Percentiles rank a stretch among this genome's conserved stretches.
These are phyloP conservation scores for Ceratoteleas bidentatus DNA, from an alignment of 1,140 invertebrate species.

Conservation along the genomic window DNA sequence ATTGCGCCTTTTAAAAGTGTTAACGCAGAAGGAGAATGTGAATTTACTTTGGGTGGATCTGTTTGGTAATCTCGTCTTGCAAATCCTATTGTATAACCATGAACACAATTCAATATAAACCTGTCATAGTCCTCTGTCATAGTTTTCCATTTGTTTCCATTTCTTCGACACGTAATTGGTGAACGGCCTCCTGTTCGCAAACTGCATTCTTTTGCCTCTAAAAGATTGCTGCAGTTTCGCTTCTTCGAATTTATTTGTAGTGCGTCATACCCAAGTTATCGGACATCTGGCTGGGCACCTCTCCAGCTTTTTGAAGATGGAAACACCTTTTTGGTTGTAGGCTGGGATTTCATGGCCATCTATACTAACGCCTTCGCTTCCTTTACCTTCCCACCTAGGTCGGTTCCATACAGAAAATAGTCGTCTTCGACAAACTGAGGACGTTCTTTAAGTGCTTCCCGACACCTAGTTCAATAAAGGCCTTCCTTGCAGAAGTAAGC, in stretches of 20 bases:
- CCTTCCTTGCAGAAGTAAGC: constrained; percentile 22
- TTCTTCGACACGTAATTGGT: not conserved
- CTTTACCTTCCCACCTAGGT: constrained; percentile 30
- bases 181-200: not conserved
- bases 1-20: constrained; percentile 10
- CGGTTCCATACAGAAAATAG: constrained; percentile 28
- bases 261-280: not conserved
- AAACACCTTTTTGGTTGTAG: not conserved
- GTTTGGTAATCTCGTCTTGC: not conserved
- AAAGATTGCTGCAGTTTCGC: constrained; percentile 1
- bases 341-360: not conserved
- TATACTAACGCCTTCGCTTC: constrained; percentile 22
- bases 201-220: constrained; percentile 5
- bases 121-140: constrained; percentile 17
- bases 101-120: constrained; percentile 11
- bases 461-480: constrained; percentile 43
- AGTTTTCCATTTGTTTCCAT: constrained; percentile 2
- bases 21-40: not conserved
- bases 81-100: constrained; percentile 22
- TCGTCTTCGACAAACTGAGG: constrained; percentile 21
- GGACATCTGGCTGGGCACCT: not conserved
- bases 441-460: constrained; percentile 22
- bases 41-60: not conserved
- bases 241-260: constrained; percentile 7
- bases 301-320: not conserved